Evolutionary conservation across 1,140 invertebrate species (phyloP), one percentile per base, ranked within the genome.

Genomic region (Oppia nitens): DNA sequence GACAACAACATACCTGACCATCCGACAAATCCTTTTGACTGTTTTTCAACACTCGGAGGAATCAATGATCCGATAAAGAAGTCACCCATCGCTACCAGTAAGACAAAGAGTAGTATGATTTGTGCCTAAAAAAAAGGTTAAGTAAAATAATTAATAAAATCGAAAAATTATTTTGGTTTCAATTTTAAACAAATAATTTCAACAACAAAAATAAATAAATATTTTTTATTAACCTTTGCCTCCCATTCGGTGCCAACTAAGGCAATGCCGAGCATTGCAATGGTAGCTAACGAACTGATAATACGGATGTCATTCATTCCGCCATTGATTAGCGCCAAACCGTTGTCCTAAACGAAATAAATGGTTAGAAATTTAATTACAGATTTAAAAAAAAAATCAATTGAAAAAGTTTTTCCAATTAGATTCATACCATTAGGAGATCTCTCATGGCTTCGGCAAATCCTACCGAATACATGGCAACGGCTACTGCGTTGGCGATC

Each of bases 401-500:
- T 49, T 12, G 1, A 4, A 49, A 26, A 48, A 48, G 20, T 32
- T n/a, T n/a, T n/a, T n/a, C n/a, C n/a, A n/a, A n/a, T n/a, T n/a
- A n/a, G n/a, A n/a, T 32, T 48, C 62, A 23, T 56, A 56, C 55
- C 14, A 25, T 24, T 12, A 59, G 23, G 23, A 60, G 26, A 59
- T 72, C 78, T 60, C 70, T 57, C 1, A 98, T 70, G 1, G 92
- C 92, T 70, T 96, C 87, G 63, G 90, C 93, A 74, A 98, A 98
- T 17, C 95, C 95, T 21, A 98, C 94, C 0, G 92, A 91, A 72
- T 98, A 97, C 86, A 98, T 92, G 1, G 94, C 90, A 0, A 92
- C 90, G 0, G 90, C 87, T 0, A 97, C 91, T 0, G 92, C 83
- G 71, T 97, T 98, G 1, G 94, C 94, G 64, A 98, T 84, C 3